A percentile compares a stretch with the other conserved stretches of the same genome.
phyloP scores from a whole-genome alignment of 2,888 invertebrate genomes.

The Steinernema scapterisci region DNA sequence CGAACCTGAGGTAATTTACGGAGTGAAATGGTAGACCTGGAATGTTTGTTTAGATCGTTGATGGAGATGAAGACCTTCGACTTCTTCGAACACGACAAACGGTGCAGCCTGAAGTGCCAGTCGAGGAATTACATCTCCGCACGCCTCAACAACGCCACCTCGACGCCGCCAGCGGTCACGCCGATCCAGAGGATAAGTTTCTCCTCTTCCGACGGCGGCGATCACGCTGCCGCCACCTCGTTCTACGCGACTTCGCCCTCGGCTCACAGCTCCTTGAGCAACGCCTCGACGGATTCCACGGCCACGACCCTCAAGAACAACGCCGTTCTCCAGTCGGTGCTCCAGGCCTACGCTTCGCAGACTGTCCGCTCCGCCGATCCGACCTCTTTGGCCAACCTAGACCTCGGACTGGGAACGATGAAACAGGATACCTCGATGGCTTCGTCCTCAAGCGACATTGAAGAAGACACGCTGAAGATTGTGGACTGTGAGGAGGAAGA shows the following conservation, averaged over 20 bases:
- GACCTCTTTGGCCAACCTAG: constrained; percentile 3
- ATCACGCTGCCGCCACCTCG: constrained; percentile 33
- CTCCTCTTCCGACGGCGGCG: constrained; percentile 14
- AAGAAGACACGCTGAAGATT: constrained; percentile 7
- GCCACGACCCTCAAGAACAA: constrained; percentile 21
- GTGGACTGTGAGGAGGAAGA: constrained; percentile 16
- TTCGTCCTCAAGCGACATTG: background rate
- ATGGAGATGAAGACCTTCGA: constrained; percentile 69
- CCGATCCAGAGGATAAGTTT: constrained; percentile 1
- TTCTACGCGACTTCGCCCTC: constrained; percentile 28
- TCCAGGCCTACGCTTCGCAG: constrained; percentile 20
- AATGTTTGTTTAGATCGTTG: constrained; percentile 61
- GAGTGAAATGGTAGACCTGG: background rate
- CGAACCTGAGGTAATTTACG: constrained; percentile 54
- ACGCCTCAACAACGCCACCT: constrained; percentile 39
- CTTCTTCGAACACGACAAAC: constrained; percentile 68
- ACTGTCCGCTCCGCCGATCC: constrained; percentile 27
- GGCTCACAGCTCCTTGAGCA: constrained; percentile 35
- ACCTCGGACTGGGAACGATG: background rate
- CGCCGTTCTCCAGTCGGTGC: constrained; percentile 25
- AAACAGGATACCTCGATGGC: background rate
- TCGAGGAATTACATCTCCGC: constrained; percentile 62
- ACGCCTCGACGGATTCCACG: constrained; percentile 9
- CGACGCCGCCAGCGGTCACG: constrained; percentile 39
- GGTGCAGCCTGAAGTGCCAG: constrained; percentile 70